These are phyloP conservation scores for Cyphomyrus plagiostoma DNA, from an alignment of 2,113 vertebrate species.

Conservation along the genomic window DNA sequence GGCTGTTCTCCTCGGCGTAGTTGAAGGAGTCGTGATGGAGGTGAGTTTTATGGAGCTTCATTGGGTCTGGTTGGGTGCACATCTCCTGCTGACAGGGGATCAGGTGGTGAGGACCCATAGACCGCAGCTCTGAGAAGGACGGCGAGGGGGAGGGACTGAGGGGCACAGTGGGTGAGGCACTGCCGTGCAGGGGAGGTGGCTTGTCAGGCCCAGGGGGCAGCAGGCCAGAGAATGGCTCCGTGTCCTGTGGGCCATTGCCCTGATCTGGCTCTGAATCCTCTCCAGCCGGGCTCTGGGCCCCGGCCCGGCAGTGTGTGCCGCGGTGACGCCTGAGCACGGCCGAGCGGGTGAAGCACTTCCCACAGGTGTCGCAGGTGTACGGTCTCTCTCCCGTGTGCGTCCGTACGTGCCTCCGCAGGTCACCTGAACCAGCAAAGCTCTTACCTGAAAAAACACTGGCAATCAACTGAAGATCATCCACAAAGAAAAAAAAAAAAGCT, in stretches of 20 bases:
- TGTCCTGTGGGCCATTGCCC: slow-evolving; percentile 46
- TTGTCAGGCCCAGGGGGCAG: slow-evolving; percentile 45
- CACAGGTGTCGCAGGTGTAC: slow-evolving; percentile 77
- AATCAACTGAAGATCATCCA: not conserved
- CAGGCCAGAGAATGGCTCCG: slow-evolving; percentile 54
- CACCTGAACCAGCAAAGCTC: slow-evolving; percentile 83
- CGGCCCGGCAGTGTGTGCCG: slow-evolving; percentile 66
- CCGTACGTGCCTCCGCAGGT: slow-evolving; percentile 82
- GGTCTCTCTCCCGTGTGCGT: slow-evolving; percentile 93
- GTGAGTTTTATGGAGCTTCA: slow-evolving; percentile 57
- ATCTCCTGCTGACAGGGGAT: slow-evolving; percentile 54
- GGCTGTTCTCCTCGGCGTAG: slow-evolving; percentile 31
- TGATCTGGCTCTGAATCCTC: slow-evolving; percentile 31
- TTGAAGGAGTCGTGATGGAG: slow-evolving; percentile 30
- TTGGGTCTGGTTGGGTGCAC: slow-evolving; percentile 37
- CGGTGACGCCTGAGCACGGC: slow-evolving; percentile 82
- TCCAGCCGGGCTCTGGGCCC: slow-evolving; percentile 27
- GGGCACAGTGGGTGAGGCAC: slow-evolving; percentile 39
- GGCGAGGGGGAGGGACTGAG: slow-evolving; percentile 45
- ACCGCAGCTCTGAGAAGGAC: slow-evolving; percentile 64
- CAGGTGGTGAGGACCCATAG: slow-evolving; percentile 55
- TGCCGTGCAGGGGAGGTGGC: slow-evolving; percentile 30
- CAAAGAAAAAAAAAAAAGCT: not conserved
- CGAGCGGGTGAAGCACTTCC: slow-evolving; percentile 84
- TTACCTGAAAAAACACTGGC: slow-evolving; percentile 62